Base-by-base conservation (phyloP, 2,113 vertebrate genomes). In the Sterna hirundo region DNA sequence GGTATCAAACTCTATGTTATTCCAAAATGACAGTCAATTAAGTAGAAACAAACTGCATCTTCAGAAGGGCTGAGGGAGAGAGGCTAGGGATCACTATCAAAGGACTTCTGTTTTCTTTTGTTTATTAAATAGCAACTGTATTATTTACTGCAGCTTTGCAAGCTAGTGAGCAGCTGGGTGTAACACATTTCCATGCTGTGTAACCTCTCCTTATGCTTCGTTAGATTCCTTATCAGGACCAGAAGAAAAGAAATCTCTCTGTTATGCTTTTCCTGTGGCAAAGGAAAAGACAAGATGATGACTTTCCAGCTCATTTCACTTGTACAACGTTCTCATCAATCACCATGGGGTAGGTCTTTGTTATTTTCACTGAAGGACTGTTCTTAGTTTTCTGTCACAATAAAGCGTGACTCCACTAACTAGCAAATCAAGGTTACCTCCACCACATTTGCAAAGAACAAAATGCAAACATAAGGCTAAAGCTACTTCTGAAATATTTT, bases 291-390 rank as follows among this genome's bases (percentile, higher is more conserved):
- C 98, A 97, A 98, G 98, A 99, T 98, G 97, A 99, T 98, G 98
- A 98, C 97, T 99, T 99, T 99, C 99, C 98, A 99, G 98, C 98
- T 98, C 98, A 99, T 98, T 99, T 99, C 98, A 98, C 98, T 98
- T 97, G 97, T 97, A 98, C 98, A 98, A 98, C 96, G 78, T 98
- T 98, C 98, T 99, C 98, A 98, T 99, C 99, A 98, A 98, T 99
- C 98, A 98, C 98, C 97, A 98, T 98, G 98, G 97, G 98, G 98
- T 98, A 97, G 98, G 98, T 98, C 98, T 98, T 96, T 97, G 95
- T 95, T 98, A 93, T 97, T 97, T 83, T 90, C 97, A 71, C 71
- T 89, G 85, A 88, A 91, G 96, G 94, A 97, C 88, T 96, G 96
- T 90, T 96, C 95, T 96, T 93, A 96, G 96, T 95, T 97, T 97